A percentile compares a stretch with the other conserved stretches of the same genome.
Evolutionary conservation across 2,888 invertebrate species (phyloP).

Genomic region (Dioctria rufipes): DNA sequence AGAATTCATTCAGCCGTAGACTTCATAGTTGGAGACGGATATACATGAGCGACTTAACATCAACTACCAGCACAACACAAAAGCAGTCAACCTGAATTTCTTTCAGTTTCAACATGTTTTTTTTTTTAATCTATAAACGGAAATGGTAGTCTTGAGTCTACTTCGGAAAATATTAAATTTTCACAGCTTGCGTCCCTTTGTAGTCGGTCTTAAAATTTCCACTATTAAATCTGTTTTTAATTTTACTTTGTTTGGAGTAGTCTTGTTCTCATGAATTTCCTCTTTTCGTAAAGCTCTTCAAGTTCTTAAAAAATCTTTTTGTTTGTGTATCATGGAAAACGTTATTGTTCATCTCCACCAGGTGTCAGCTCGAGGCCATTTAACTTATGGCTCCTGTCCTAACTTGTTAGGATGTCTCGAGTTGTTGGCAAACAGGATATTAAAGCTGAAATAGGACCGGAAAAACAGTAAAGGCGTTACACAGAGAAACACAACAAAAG

Average conservation of each 20-base stretch:
- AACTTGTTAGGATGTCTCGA: constrained; percentile 38
- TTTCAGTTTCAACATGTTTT: background rate
- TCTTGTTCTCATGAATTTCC: background rate
- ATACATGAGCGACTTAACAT: background rate
- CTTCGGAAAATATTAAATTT: constrained; percentile 6
- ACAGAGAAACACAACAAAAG: background rate
- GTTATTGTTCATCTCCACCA: constrained; percentile 10
- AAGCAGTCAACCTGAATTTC: background rate
- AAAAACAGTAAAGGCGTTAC: constrained; percentile 20
- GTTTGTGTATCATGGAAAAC: background rate
- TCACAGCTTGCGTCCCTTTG: constrained; percentile 6
- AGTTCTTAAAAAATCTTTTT: background rate
- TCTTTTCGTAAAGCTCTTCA: background rate
- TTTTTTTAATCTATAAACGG: background rate
- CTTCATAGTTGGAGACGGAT: background rate
- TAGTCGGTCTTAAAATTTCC: background rate
- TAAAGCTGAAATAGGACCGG: constrained; percentile 28
- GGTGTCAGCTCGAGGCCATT: constrained; percentile 36
- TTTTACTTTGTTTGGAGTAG: constrained; percentile 5
- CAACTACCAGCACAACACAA: background rate
- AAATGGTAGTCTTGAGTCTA: background rate
- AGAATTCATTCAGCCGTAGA: background rate
- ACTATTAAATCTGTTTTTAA: background rate
- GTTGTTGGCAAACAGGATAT: constrained; percentile 16
- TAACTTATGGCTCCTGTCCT: constrained; percentile 42